Base-by-base conservation (phyloP, 1,140 invertebrate species). In the Pseudoatta argentina region DNA sequence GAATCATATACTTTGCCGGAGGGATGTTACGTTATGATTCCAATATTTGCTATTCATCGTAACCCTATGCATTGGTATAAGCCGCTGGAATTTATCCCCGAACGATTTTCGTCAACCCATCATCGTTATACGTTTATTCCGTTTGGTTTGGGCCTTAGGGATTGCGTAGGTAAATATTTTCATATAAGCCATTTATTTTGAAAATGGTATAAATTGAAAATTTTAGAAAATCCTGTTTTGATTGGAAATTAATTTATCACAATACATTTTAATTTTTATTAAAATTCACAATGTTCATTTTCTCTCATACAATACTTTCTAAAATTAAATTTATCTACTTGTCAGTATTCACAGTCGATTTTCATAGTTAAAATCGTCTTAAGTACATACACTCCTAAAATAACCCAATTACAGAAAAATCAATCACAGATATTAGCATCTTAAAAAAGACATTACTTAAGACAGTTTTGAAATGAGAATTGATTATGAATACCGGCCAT, bases 31-130 rank as follows among this genome's bases (percentile, higher is more conserved):
- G 10, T 77, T 44, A 63, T 48, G 75, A 44, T 77, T 30, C 57
- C 57, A 44, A n/a, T n/a, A 63, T 77, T 27, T 48, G 39, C 57
- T 30, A 77, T 63, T 77, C 57, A 77, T 63, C 75, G 39, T 77
- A 77, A 77, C 10, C 24, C 57, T 53, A 2, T 3, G 21, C 63
- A 77, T 71, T 69, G 34, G 16, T 4, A 55, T 39, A 53, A 81
- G 8, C 34, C 30, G 7, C 16, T 57, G 14, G n/a, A 69, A 71
- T 81, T 71, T 57, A 55, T 71, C 2, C 51, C 64, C 3, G 30
- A 81, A 81, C 18, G 30, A 69, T 81, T 81, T 55, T 69, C 8
- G 10, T 39, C 7, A 39, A 81, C 1, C 16, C 30, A 7, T n/a
- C 7, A 3, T 39, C n/a, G n/a, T 51, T 53, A 67, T 24, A 39